Evolutionary conservation across 1,140 invertebrate species (phyloP).

Genomic region (Heliconius congener): DNA sequence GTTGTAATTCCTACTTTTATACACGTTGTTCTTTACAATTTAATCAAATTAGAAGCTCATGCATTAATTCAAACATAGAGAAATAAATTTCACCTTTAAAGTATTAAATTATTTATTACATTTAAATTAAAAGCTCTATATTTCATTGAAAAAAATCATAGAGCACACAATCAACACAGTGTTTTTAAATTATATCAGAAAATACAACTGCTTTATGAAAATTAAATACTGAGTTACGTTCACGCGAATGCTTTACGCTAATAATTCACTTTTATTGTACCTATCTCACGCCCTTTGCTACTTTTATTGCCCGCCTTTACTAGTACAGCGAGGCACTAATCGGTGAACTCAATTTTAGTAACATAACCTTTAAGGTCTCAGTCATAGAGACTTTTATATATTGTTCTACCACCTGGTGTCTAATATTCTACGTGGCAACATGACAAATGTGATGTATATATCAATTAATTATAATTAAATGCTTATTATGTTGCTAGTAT

Average conservation of each 20-base stretch:
- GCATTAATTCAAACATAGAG: too few relatives aligned
- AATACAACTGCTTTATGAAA: slow-evolving; percentile 51
- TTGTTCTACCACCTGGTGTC: slow-evolving; percentile 33
- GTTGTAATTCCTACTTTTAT: too few relatives aligned
- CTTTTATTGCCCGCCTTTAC: slow-evolving; percentile 76
- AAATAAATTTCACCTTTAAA: background rate
- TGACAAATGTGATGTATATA: slow-evolving; percentile 43
- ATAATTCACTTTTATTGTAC: slow-evolving; percentile 81
- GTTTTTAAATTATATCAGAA: slow-evolving; percentile 27
- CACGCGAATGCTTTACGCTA: slow-evolving; percentile 69
- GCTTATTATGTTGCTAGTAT: slow-evolving; percentile 20
- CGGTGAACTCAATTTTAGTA: slow-evolving; percentile 31
- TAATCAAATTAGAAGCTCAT: too few relatives aligned
- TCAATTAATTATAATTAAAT: slow-evolving; percentile 45
- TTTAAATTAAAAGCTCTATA: background rate
- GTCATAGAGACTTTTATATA: slow-evolving; percentile 19
- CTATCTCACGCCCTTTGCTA: slow-evolving; percentile 72
- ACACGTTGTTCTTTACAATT: too few relatives aligned
- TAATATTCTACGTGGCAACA: slow-evolving; percentile 60
- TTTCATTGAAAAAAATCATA: background rate
- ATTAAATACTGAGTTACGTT: slow-evolving; percentile 54
- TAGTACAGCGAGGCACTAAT: slow-evolving; percentile 48
- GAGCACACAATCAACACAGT: slow-evolving; percentile 13
- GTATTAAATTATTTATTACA: background rate
- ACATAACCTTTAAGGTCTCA: slow-evolving; percentile 16